These are phyloP conservation scores for Gephyroberyx darwinii DNA, from an alignment of 2,797 vertebrate genomes.

Conservation along the genomic window DNA sequence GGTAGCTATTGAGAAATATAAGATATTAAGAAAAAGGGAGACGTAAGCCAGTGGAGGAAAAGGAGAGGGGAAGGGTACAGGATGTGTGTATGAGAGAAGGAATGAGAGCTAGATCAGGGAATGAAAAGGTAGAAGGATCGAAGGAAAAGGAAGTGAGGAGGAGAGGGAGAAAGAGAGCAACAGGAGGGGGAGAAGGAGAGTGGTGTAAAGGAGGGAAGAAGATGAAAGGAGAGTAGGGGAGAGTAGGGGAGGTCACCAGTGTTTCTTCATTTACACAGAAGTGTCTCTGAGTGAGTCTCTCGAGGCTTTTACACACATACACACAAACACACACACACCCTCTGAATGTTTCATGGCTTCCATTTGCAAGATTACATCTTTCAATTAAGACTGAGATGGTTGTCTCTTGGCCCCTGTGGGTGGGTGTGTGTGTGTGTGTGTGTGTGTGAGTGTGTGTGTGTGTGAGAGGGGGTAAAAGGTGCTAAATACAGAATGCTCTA, in stretches of 20 bases:
- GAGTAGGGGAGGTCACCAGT: conserved; percentile 31
- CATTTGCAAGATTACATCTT: conserved; percentile 79
- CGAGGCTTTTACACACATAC: conserved; percentile 34
- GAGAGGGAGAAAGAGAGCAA: neutral
- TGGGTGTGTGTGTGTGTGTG: conserved; percentile 21
- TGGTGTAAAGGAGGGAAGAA: neutral
- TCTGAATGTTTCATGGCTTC: conserved; percentile 73
- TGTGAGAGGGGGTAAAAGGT: neutral
- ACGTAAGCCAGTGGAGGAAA: neutral
- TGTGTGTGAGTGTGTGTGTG: conserved; percentile 9
- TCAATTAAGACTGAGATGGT: conserved; percentile 76
- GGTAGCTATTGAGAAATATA: conserved; percentile 30
- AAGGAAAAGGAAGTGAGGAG: neutral
- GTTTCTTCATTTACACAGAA: conserved; percentile 36
- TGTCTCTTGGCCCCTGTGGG: conserved; percentile 50
- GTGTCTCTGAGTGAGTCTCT: conserved; percentile 54
- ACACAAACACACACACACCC: conserved; percentile 1
- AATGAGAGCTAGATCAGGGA: conserved; percentile 1
- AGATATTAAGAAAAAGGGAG: conserved; percentile 18
- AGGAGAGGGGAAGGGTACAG: neutral
- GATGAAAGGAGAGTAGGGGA: conserved; percentile 28
- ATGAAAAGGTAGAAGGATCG: conserved; percentile 1
- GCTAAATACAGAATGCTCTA: conserved; percentile 23
- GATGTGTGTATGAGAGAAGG: neutral
- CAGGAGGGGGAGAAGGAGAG: neutral